Evolutionary conservation across 2,797 vertebrate species (phyloP).

Genomic region (Antrozous pallidus): DNA sequence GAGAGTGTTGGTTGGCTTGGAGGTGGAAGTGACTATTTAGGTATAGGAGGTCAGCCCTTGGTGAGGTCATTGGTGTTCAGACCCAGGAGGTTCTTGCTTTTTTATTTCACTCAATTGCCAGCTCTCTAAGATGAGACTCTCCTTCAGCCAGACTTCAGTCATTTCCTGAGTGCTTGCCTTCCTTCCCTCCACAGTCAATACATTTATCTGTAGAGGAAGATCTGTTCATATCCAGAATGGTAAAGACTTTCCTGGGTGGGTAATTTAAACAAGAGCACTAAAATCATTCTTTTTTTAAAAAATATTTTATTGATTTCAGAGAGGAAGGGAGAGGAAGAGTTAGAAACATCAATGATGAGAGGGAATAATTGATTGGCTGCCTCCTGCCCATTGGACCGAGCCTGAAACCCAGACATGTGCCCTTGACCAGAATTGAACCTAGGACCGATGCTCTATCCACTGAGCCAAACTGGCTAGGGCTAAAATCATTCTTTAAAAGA

Average conservation of each 20-base stretch:
- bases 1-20: conserved; percentile 60
- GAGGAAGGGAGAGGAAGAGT: too few relatives aligned
- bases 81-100: background rate
- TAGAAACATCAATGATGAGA: too few relatives aligned
- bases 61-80: background rate
- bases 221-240: background rate
- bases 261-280: conserved; percentile 43
- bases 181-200: background rate
- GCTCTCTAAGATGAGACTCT: background rate
- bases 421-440: too few relatives aligned
- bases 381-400: too few relatives aligned
- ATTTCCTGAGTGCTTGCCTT: background rate
- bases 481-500: conserved; percentile 48
- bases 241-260: conserved; percentile 44
- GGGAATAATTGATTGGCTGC: too few relatives aligned
- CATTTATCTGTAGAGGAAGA: background rate
- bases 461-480: too few relatives aligned
- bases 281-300: background rate
- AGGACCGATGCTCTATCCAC: too few relatives aligned
- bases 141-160: background rate
- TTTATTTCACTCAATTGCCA: background rate
- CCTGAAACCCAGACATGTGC: too few relatives aligned
- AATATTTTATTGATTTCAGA: background rate
- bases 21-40: background rate
- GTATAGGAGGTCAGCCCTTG: background rate